phyloP scores from a whole-genome alignment of 2,888 invertebrate species.

The Noctua pronuba region DNA sequence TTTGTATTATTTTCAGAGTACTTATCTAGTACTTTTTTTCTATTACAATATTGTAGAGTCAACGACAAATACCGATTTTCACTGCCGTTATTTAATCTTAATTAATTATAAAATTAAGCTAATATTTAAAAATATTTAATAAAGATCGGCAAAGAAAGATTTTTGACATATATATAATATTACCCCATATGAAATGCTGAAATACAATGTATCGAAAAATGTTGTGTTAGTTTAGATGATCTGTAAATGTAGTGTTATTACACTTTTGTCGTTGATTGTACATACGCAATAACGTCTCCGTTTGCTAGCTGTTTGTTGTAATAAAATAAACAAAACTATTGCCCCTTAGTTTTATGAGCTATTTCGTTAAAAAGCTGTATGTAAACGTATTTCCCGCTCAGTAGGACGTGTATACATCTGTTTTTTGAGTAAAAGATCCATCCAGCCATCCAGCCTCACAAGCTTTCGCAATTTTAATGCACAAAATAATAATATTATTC shows the following conservation, averaged over 20 bases:
- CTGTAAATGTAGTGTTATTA: background rate
- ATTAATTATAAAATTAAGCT: background rate
- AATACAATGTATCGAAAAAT: background rate
- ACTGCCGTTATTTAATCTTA: background rate
- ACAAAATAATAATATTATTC: background rate
- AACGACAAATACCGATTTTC: background rate
- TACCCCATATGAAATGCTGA: background rate
- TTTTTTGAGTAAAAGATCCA: background rate
- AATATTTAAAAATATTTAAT: background rate
- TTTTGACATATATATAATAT: background rate
- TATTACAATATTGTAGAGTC: background rate
- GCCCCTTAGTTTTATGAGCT: too few relatives aligned
- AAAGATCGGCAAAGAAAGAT: background rate
- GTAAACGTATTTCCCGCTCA: background rate
- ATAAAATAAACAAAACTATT: background rate
- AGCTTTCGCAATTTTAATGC: too few relatives aligned
- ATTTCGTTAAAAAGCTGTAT: background rate
- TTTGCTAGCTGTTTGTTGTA: background rate
- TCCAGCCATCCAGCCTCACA: background rate
- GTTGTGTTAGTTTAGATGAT: background rate
- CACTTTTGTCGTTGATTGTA: background rate
- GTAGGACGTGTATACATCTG: background rate
- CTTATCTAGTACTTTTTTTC: background rate
- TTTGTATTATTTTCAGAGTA: too few relatives aligned
- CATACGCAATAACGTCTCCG: background rate